phyloP scores from a whole-genome alignment of 2,797 vertebrate species.

The Gymnocypris eckloni region DNA sequence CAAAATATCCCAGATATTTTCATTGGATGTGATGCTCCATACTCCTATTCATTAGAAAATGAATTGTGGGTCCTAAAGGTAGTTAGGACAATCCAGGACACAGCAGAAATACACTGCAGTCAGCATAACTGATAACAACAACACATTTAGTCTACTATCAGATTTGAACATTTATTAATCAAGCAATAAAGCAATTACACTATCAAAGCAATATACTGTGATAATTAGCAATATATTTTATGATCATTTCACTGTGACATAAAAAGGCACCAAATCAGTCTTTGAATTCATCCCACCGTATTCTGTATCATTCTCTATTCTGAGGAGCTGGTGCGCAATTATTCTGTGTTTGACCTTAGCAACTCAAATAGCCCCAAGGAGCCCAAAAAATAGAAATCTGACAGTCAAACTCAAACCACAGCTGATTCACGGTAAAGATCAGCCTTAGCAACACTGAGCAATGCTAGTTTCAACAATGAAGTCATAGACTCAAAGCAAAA shows the following conservation, averaged over 20 bases:
- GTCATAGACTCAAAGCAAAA: not conserved
- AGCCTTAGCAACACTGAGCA: not conserved
- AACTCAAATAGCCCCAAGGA: slow-evolving; percentile 30
- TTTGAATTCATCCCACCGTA: not conserved
- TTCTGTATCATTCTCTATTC: slow-evolving; percentile 8
- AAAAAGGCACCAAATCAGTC: not conserved
- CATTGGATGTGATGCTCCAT: not conserved
- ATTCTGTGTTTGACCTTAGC: slow-evolving; percentile 40
- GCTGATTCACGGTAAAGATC: not conserved
- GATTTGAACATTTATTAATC: not conserved
- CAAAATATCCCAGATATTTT: not conserved
- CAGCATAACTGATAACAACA: not conserved
- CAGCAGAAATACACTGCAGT: not conserved
- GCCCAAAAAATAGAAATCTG: slow-evolving; percentile 26
- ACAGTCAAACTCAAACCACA: slow-evolving; percentile 7
- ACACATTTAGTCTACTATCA: not conserved
- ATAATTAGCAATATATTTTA: not conserved
- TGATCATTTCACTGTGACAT: not conserved
- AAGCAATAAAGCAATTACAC: not conserved
- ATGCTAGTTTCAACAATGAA: not conserved
- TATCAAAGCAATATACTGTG: not conserved
- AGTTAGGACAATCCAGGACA: no score
- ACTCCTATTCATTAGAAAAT: slow-evolving; percentile 5
- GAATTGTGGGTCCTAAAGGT: not conserved
- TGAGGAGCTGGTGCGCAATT: slow-evolving; percentile 30